Conservation (phyloP, 2,113 vertebrate genomes). For the Eubucco bourcierii region DNA sequence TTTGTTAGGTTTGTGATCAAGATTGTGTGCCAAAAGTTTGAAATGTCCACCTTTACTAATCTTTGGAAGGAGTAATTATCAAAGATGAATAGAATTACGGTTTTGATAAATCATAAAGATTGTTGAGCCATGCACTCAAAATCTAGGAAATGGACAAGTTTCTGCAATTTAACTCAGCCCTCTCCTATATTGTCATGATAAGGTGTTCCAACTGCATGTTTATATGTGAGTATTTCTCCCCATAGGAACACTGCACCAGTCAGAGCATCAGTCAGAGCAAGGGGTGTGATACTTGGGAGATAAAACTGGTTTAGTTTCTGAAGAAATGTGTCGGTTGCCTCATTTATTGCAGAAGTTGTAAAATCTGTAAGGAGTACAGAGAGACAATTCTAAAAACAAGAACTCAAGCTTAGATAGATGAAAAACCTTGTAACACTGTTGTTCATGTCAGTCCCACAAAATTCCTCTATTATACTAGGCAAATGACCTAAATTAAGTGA, state of each 20-base stretch:
- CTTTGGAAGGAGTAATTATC: background rate
- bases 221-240: fast-evolving
- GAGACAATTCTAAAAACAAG: background rate
- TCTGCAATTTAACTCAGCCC: background rate
- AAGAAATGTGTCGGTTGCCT: background rate
- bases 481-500: background rate
- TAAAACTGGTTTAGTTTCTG: background rate
- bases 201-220: background rate
- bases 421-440: background rate
- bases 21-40: background rate
- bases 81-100: background rate
- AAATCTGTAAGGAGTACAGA: background rate
- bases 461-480: background rate
- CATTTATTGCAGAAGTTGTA: background rate
- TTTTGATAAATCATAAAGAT: background rate
- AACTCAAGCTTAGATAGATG: background rate
- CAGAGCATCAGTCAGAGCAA: background rate
- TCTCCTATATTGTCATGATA: background rate
- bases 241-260: background rate
- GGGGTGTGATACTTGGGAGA: background rate
- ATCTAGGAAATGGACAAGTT: background rate
- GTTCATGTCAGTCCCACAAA: background rate
- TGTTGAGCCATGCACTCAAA: background rate
- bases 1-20: background rate
- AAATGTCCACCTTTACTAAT: background rate